Evolutionary conservation across 1,140 invertebrate genomes (phyloP).

Genomic region (Chironomus striatipennis): DNA sequence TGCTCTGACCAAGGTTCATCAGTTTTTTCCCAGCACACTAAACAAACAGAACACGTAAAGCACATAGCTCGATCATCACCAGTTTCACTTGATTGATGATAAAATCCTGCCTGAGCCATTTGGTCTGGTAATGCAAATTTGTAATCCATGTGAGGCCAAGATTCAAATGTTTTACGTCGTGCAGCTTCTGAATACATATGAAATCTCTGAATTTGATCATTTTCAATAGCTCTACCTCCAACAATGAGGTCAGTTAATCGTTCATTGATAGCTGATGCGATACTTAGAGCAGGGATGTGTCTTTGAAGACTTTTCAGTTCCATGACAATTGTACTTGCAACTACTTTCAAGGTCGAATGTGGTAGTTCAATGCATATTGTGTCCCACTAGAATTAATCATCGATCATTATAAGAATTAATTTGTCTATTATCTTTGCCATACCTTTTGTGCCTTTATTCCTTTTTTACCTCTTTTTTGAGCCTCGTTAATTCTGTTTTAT

Average conservation of each 20-base stretch:
- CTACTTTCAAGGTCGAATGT: constrained; percentile 64
- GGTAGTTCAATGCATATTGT: constrained; percentile 75
- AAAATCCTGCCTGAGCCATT: constrained; percentile 94
- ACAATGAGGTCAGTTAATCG: constrained; percentile 66
- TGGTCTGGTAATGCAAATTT: constrained; percentile 91
- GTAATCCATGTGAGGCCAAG: constrained; percentile 95
- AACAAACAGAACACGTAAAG: constrained; percentile 85
- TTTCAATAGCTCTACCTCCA: constrained; percentile 41
- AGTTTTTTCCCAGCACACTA: constrained; percentile 92
- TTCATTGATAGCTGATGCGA: constrained; percentile 81
- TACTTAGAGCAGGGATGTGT: constrained; percentile 73
- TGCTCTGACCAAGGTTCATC: constrained; percentile 96
- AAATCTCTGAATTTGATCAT: constrained; percentile 46
- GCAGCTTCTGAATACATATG: constrained; percentile 88
- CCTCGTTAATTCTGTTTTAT: constrained; percentile 53
- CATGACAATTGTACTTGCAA: constrained; percentile 65
- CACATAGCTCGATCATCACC: constrained; percentile 92
- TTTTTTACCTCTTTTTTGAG: constrained; percentile 61
- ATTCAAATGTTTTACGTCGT: constrained; percentile 77
- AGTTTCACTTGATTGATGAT: constrained; percentile 79
- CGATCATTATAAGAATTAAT: no score
- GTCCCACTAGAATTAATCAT: constrained; percentile 66
- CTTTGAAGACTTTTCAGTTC: constrained; percentile 74
- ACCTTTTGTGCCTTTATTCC: constrained; percentile 80
- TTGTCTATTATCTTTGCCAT: no score